These are phyloP conservation scores for Nannobrachium achirus DNA, from an alignment of 2,113 vertebrate genomes.

Conservation along the genomic window DNA sequence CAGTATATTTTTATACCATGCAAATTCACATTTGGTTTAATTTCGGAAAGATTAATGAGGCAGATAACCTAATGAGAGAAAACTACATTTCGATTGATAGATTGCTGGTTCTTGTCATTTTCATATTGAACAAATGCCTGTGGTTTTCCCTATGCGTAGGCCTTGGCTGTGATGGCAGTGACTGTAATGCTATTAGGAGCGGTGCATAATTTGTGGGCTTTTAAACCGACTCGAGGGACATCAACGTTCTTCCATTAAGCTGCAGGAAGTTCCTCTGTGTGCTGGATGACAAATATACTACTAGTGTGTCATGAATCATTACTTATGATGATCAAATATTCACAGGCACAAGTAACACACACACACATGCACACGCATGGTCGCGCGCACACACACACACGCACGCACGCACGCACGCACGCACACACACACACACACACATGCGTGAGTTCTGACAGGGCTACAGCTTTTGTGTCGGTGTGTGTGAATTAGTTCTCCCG, in stretches of 20 bases:
- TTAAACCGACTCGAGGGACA: constrained; percentile 58
- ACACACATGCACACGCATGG: neutral
- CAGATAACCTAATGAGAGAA: neutral
- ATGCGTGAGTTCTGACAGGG: too few species aligned
- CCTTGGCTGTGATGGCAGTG: constrained; percentile 21
- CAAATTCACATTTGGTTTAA: too few species aligned
- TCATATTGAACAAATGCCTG: neutral
- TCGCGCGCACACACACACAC: constrained; percentile 1
- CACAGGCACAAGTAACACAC: constrained; percentile 10
- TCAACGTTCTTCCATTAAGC: constrained; percentile 62
- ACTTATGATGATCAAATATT: neutral
- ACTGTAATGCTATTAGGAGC: constrained; percentile 62
- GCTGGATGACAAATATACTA: constrained; percentile 43
- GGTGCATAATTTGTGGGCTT: constrained; percentile 58
- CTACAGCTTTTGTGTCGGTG: constrained; percentile 35
- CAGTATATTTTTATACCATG: neutral
- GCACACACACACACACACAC: neutral
- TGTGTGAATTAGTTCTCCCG: constrained; percentile 36
- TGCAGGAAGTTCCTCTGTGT: constrained; percentile 26
- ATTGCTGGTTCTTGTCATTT: too few species aligned
- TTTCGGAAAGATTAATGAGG: neutral
- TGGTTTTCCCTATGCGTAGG: constrained; percentile 10
- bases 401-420: neutral
- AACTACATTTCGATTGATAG: neutral
- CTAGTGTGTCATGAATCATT: constrained; percentile 20